phyloP scores from a whole-genome alignment of 2,797 vertebrate genomes.

The Galagoides demidoff region DNA sequence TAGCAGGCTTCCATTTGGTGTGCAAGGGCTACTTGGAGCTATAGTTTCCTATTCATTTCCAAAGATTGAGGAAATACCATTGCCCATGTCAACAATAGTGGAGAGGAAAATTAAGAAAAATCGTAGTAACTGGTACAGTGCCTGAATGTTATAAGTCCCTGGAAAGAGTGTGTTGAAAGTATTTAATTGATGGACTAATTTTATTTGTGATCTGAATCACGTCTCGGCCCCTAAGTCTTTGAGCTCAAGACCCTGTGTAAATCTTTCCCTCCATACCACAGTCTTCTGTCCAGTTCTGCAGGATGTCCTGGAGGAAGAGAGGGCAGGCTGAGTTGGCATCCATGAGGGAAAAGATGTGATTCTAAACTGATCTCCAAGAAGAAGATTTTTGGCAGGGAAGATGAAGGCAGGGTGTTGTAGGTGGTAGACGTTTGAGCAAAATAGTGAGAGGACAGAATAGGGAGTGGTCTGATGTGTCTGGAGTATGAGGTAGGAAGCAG shows the following conservation, averaged over 20 bases:
- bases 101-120: background rate
- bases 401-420: background rate
- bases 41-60: background rate
- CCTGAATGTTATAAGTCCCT: background rate
- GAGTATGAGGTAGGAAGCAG: background rate
- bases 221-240: background rate
- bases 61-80: background rate
- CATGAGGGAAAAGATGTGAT: background rate
- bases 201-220: background rate
- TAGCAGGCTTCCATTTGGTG: background rate
- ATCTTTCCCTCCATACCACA: background rate
- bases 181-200: background rate
- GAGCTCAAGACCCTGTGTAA: background rate
- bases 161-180: background rate
- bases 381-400: constrained; percentile 2
- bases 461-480: background rate
- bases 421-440: background rate
- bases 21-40: background rate
- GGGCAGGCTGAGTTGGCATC: background rate
- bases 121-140: background rate
- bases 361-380: background rate
- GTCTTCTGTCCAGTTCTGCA: background rate
- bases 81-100: background rate
- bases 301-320: background rate
- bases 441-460: background rate